Percentiles rank a stretch among this genome's conserved stretches.
These are phyloP conservation scores for Actinernus sp. DNA, from an alignment of 92 coral and sea anemone genomes.

Conservation along the genomic window DNA sequence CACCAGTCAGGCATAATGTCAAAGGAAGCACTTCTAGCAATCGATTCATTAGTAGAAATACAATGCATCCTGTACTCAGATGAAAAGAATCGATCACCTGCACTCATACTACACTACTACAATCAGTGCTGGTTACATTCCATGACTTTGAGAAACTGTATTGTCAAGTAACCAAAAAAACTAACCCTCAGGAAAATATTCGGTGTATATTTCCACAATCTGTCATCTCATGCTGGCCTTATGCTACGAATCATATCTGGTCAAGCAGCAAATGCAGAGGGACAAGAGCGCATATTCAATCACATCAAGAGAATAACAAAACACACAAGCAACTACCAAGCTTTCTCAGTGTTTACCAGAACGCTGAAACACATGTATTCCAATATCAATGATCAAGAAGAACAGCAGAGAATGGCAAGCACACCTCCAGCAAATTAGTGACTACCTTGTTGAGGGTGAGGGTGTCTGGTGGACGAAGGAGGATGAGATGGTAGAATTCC, in stretches of 20 bases:
- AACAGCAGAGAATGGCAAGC: slow-evolving; percentile 43
- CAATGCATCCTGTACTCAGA: slow-evolving; percentile 37
- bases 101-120: slow-evolving; percentile 18
- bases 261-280: slow-evolving; percentile 54
- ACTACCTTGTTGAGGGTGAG: slow-evolving; percentile 42
- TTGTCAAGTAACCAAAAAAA: slow-evolving; percentile 14
- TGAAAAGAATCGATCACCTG: slow-evolving; percentile 28
- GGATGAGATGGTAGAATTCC: no score
- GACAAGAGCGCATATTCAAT: slow-evolving; percentile 46
- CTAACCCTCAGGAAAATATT: slow-evolving; percentile 38
- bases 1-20: no score
- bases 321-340: slow-evolving; percentile 60
- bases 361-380: slow-evolving; percentile 23
- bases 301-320: slow-evolving; percentile 48
- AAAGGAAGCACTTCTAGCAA: not conserved
- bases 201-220: slow-evolving; percentile 62
- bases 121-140: slow-evolving; percentile 42
- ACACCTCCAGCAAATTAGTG: slow-evolving; percentile 31
- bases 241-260: slow-evolving; percentile 54
- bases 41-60: slow-evolving; percentile 22
- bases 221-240: slow-evolving; percentile 40
- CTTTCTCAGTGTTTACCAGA: slow-evolving; percentile 33
- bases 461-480: no score
- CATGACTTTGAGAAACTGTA: slow-evolving; percentile 32
- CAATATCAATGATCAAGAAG: slow-evolving; percentile 4